These are phyloP conservation scores for Rhodinocichla rosea DNA, from an alignment of 2,113 vertebrate species.

Conservation along the genomic window DNA sequence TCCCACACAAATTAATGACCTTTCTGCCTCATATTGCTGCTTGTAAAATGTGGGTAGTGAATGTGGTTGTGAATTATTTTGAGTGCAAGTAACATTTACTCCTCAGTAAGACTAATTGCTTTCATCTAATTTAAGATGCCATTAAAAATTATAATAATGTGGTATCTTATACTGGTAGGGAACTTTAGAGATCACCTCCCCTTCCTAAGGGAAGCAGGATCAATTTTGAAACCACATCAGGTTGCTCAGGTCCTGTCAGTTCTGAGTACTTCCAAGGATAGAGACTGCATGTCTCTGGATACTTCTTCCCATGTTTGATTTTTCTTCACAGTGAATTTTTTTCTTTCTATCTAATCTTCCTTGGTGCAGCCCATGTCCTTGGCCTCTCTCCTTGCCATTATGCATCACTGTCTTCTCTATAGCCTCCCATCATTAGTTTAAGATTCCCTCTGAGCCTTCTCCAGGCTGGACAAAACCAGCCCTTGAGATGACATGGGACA, in stretches of 20 bases:
- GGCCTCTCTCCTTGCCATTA: background rate
- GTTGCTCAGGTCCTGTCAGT: background rate
- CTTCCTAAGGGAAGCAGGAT: background rate
- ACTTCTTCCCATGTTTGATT: background rate
- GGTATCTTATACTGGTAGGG: background rate
- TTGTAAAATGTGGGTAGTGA: background rate
- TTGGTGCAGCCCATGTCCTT: background rate
- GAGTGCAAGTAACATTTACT: background rate
- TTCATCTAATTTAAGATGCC: background rate
- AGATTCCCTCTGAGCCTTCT: background rate
- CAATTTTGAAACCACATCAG: background rate
- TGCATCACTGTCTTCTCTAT: background rate
- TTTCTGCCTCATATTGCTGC: background rate
- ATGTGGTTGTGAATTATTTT: background rate
- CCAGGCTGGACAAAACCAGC: background rate
- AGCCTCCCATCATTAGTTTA: background rate
- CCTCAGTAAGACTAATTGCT: background rate
- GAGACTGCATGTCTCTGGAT: background rate
- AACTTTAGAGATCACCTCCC: background rate
- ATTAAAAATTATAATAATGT: background rate
- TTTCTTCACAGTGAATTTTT: background rate
- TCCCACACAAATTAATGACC: background rate
- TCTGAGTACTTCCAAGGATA: background rate
- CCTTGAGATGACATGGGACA: background rate
- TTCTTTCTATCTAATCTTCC: background rate